A percentile compares a stretch with the other conserved stretches of the same genome.
These are phyloP conservation scores for Elephas maximus DNA, from an alignment of 2,113 vertebrate species.

Conservation along the genomic window DNA sequence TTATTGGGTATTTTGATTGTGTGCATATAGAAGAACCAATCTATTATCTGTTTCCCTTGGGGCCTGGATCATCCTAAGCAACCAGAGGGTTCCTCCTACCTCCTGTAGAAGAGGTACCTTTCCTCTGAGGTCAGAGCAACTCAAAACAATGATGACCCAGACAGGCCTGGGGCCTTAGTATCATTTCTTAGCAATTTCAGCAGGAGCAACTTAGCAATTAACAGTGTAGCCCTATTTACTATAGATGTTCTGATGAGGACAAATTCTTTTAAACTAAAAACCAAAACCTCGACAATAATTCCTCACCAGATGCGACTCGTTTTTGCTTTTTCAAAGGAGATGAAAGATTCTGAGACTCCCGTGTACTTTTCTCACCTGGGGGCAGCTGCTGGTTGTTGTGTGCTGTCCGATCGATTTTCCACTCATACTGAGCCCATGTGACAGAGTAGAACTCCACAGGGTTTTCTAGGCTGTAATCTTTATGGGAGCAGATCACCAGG, in stretches of 20 bases:
- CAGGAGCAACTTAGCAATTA: slow-evolving; percentile 2
- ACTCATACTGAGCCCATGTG: neutral
- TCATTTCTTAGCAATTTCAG: slow-evolving; percentile 35
- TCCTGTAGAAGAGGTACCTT: neutral
- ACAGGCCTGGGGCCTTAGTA: neutral
- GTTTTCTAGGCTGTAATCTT: neutral
- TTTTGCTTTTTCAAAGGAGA: slow-evolving; percentile 59
- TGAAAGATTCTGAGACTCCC: slow-evolving; percentile 11
- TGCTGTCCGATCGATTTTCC: neutral
- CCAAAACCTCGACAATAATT: slow-evolving; percentile 44
- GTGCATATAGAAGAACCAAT: slow-evolving; percentile 5
- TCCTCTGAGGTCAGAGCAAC: neutral
- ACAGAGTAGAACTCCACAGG: neutral
- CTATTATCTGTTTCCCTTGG: slow-evolving; percentile 43
- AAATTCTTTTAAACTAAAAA: slow-evolving; percentile 61
- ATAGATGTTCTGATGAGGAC: neutral
- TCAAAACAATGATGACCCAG: slow-evolving; percentile 39
- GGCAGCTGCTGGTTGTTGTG: neutral
- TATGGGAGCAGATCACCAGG: neutral
- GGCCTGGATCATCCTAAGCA: neutral
- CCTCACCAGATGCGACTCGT: neutral
- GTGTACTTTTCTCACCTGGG: neutral
- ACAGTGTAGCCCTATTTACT: neutral
- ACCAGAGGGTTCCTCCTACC: slow-evolving; percentile 4
- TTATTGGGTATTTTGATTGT: slow-evolving; percentile 34